These are phyloP conservation scores for Laupala kohalensis DNA, from an alignment of 1,140 invertebrate species.

Conservation along the genomic window DNA sequence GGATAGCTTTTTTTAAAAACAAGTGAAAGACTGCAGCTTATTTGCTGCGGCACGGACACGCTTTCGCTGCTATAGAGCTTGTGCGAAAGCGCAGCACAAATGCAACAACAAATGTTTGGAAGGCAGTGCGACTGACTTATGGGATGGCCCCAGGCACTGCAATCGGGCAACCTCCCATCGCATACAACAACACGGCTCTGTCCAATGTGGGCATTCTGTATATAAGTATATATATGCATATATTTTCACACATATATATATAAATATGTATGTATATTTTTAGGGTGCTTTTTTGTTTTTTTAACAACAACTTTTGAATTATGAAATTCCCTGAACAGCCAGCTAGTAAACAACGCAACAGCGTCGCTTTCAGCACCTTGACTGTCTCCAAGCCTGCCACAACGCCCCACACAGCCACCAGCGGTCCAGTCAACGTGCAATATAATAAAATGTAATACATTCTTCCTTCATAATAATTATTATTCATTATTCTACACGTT, in stretches of 20 bases:
- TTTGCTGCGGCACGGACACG: not conserved
- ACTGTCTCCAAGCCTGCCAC: not conserved
- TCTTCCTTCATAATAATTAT: slow-evolving; percentile 13
- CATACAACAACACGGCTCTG: not conserved
- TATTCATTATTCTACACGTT: slow-evolving; percentile 16
- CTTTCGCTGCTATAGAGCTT: not conserved
- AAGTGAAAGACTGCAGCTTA: not conserved
- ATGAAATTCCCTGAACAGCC: slow-evolving; percentile 13
- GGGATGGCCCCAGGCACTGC: not conserved
- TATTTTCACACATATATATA: not conserved
- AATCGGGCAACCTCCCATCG: not conserved
- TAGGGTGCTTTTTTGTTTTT: slow-evolving; percentile 1
- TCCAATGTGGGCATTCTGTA: not conserved
- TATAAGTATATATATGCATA: not conserved
- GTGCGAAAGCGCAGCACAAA: not conserved
- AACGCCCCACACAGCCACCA: slow-evolving; percentile 6
- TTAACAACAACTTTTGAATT: slow-evolving; percentile 5
- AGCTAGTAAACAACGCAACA: slow-evolving; percentile 1
- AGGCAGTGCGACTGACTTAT: not conserved
- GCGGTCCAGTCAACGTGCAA: slow-evolving; percentile 12
- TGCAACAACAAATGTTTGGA: not conserved
- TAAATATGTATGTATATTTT: slow-evolving; percentile 1
- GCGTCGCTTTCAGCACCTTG: not conserved
- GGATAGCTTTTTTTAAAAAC: not conserved
- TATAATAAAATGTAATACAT: slow-evolving; percentile 12